phyloP scores from a whole-genome alignment of 1,140 invertebrate species.

The Dinoponera quadriceps region DNA sequence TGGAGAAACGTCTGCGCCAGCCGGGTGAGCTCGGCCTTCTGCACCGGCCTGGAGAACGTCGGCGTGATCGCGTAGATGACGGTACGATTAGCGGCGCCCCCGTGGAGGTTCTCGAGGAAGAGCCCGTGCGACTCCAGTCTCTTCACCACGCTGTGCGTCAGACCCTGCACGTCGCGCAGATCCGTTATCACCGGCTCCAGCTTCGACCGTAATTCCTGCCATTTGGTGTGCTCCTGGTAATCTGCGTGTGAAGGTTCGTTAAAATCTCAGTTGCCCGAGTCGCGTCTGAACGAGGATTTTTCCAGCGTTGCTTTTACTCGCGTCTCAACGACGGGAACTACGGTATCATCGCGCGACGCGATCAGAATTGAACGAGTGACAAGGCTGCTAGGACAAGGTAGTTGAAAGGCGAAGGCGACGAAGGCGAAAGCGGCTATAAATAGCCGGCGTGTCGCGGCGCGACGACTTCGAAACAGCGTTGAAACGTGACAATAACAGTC shows the following conservation, averaged over 20 bases:
- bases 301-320: no score
- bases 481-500: background rate
- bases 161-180: conserved; percentile 33
- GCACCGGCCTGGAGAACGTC: conserved; percentile 94
- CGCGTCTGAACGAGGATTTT: no score
- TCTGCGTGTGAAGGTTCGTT: conserved; percentile 50
- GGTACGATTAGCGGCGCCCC: background rate
- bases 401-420: no score
- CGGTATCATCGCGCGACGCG: no score
- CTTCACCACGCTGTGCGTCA: conserved; percentile 46
- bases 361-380: no score
- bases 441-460: background rate
- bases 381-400: no score
- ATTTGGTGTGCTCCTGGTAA: conserved; percentile 71
- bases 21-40: conserved; percentile 98
- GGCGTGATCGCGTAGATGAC: conserved; percentile 96
- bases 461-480: background rate
- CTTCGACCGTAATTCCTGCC: conserved; percentile 53
- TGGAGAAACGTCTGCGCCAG: conserved; percentile 95
- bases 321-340: background rate
- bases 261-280: background rate
- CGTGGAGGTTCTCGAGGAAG: background rate
- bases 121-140: conserved; percentile 26
- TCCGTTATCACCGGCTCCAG: conserved; percentile 58
- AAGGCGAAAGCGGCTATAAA: background rate